A percentile compares a stretch with the other conserved stretches of the same genome.
phyloP scores from a whole-genome alignment of 2,888 invertebrate species.

The Priocnemis perturbator region DNA sequence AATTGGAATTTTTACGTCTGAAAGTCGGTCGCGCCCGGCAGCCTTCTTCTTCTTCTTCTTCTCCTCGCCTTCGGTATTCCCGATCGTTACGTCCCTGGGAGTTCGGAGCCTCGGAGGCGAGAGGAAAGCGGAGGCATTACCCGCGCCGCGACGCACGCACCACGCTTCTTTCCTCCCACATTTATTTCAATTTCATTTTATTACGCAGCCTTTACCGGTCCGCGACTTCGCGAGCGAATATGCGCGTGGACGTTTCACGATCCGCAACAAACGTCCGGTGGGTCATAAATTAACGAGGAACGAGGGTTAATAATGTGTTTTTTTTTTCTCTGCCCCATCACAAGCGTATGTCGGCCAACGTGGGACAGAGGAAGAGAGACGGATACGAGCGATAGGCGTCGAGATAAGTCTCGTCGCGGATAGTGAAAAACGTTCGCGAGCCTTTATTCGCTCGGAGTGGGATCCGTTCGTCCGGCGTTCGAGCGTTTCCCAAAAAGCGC shows the following conservation, averaged over 20 bases:
- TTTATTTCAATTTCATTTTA: slow-evolving; percentile 28
- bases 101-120: slow-evolving; percentile 15
- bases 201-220: background rate
- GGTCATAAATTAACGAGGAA: background rate
- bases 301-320: background rate
- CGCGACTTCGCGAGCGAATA: slow-evolving; percentile 35
- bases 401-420: slow-evolving; percentile 4
- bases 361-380: background rate
- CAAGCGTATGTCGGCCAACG: background rate
- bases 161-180: slow-evolving; percentile 1
- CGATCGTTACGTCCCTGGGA: slow-evolving; percentile 23
- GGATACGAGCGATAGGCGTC: no score
- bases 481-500: slow-evolving; percentile 41
- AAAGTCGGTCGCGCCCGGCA: slow-evolving; percentile 48
- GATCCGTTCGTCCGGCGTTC: slow-evolving; percentile 48
- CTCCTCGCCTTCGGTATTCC: slow-evolving; percentile 2
- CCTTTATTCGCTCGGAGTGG: slow-evolving; percentile 54
- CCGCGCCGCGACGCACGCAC: no score
- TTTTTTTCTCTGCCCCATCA: background rate
- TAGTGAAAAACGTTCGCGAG: slow-evolving; percentile 43
- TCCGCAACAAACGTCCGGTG: no score
- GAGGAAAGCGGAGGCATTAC: background rate
- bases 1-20: slow-evolving; percentile 69
- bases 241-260: slow-evolving; percentile 18
- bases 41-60: slow-evolving; percentile 27